Evolutionary conservation across 2,888 invertebrate genomes (phyloP), one percentile per base, ranked within the genome.

Genomic region (Argyresthia albistria): DNA sequence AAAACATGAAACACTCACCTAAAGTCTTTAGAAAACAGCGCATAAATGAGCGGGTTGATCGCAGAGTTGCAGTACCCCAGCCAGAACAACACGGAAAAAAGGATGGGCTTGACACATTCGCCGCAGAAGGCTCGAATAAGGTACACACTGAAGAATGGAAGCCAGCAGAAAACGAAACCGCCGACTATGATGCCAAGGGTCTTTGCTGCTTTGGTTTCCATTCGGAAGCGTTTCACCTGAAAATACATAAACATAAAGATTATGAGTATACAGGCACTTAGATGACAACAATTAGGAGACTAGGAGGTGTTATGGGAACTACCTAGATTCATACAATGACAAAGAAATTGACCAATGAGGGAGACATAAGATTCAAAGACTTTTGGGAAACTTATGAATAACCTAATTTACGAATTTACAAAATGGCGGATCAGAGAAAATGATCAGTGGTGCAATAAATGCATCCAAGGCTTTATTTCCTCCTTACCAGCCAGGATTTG

Each of bases 131-230:
- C 97, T 10, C 96, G 90, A 53, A 97, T 91, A 49, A 97, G 90
- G 77, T 98, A 98, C 86, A 97, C 95, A 47, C 97, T 96, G 88
- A 98, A 97, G 88, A 98, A 98, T 0, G 98, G 98, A 54, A 97
- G 89, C 98, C 98, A 99, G 79, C 98, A 99, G 67, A 95, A 91
- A 53, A 98, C 97, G 83, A 99, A 99, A 47, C 97, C 95, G 0
- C 98, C 98, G 4, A 99, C 98, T 58, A 99, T 98, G 59, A 99
- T 97, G 56, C 97, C 98, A 52, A 98, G 88, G 0, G 98, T 98
- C 79, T 98, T 98, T 1, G 98, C 97, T 0, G 98, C 98, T 83
- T 98, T 98, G 0, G 97, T 97, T 76, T 98, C 98, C 93, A 97
- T 96, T 4, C 95, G 91, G 75, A 97, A 97, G 49, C 96, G 91